Percentiles rank a stretch among this genome's conserved stretches.
Evolutionary conservation across 2,797 vertebrate species (phyloP).

Genomic region (Otus scops): DNA sequence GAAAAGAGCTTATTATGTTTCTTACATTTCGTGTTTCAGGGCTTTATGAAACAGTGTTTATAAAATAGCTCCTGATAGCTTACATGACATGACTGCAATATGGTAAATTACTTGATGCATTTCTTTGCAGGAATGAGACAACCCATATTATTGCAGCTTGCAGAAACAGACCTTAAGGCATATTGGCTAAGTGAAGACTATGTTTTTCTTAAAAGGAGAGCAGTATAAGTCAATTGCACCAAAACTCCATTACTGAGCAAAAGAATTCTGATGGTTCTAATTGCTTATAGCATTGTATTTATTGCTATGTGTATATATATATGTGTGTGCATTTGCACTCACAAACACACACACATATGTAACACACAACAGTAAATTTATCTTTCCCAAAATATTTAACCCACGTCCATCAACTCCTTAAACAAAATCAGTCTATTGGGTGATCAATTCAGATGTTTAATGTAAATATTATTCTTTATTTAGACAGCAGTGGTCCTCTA

Average conservation of each 20-base stretch:
- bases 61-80: neutral
- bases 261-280: neutral
- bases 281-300: neutral
- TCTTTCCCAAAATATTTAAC: neutral
- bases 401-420: neutral
- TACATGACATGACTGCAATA: neutral
- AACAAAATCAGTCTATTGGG: neutral
- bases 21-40: neutral
- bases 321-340: neutral
- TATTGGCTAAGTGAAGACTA: neutral
- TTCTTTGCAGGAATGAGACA: neutral
- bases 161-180: neutral
- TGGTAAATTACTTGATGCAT: neutral
- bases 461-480: neutral
- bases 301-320: neutral
- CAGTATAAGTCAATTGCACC: neutral
- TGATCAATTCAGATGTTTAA: neutral
- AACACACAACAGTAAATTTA: neutral
- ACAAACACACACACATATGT: neutral
- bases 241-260: neutral
- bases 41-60: neutral
- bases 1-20: neutral
- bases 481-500: neutral
- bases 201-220: neutral
- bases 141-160: neutral